phyloP scores from a whole-genome alignment of 37 sponge, comb jelly and placozoan genomes.

The Halichondria panicea region DNA sequence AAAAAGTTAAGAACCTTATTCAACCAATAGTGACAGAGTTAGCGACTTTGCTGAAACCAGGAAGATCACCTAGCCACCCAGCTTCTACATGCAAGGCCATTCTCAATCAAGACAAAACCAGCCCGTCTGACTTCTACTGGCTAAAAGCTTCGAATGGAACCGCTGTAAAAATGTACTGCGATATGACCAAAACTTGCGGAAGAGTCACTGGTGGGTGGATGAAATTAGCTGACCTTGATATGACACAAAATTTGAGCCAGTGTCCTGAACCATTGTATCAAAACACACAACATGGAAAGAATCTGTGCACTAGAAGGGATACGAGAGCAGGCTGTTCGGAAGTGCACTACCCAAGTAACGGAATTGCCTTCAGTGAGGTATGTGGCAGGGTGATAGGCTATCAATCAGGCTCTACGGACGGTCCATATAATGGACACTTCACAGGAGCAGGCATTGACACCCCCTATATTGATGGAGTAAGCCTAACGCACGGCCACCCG shows the following conservation, averaged over 20 bases:
- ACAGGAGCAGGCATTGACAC: not conserved
- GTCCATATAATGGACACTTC: not conserved
- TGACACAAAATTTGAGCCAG: not conserved
- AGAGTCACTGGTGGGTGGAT: constrained; percentile 29
- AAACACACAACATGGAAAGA: too few relatives aligned
- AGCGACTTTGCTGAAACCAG: too few relatives aligned
- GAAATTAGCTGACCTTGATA: constrained; percentile 24
- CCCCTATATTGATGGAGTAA: constrained; percentile 31
- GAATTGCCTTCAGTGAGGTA: constrained; percentile 36
- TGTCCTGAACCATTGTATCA: too few relatives aligned
- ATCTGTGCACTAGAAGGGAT: too few relatives aligned
- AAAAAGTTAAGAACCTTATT: too few relatives aligned
- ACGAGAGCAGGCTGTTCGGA: constrained; percentile 21
- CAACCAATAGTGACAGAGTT: too few relatives aligned
- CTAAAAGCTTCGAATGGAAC: constrained; percentile 11
- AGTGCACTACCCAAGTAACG: constrained; percentile 4
- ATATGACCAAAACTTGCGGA: constrained; percentile 30
- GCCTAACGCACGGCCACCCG: constrained; percentile 23
- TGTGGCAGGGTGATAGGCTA: constrained; percentile 61
- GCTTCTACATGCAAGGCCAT: constrained; percentile 10
- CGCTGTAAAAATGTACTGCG: constrained; percentile 21
- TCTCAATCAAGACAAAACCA: not conserved
- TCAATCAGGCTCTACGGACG: constrained; percentile 24
- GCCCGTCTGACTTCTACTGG: constrained; percentile 5
- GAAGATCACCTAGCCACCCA: not conserved